These are phyloP conservation scores for Geotrupes spiniger DNA, from an alignment of 2,888 invertebrate species.

Conservation along the genomic window DNA sequence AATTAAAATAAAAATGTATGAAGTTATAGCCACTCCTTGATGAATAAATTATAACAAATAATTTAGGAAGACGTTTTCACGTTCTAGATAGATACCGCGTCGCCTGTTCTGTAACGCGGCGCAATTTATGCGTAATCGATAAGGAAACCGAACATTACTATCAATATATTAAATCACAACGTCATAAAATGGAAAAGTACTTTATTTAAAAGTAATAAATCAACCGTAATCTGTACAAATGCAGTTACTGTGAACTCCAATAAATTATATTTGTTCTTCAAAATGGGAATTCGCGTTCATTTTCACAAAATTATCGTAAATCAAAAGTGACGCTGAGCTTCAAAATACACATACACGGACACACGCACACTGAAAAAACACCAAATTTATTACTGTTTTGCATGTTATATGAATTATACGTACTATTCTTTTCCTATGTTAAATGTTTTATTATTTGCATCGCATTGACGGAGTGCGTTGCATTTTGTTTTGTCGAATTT, in stretches of 20 bases:
- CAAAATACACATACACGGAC: slow-evolving; percentile 40
- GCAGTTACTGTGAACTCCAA: slow-evolving; percentile 34
- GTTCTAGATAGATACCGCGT: too few species aligned
- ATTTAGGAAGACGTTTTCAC: too few species aligned
- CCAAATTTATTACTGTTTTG: slow-evolving; percentile 21
- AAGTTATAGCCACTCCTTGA: too few species aligned
- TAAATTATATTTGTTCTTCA: slow-evolving; percentile 49
- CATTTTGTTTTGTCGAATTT: too few species aligned
- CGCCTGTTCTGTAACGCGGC: slow-evolving; percentile 1
- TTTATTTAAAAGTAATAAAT: slow-evolving; percentile 34
- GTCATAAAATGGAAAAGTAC: slow-evolving; percentile 27
- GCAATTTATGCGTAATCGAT: slow-evolving; percentile 24
- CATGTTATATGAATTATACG: slow-evolving; percentile 14
- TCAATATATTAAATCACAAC: slow-evolving; percentile 24
- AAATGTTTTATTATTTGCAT: slow-evolving; percentile 1
- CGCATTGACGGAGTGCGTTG: neutral
- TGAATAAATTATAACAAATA: too few species aligned
- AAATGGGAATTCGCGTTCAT: slow-evolving; percentile 49
- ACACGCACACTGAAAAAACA: slow-evolving; percentile 15
- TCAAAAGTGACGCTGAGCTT: slow-evolving; percentile 48
- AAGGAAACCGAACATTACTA: slow-evolving; percentile 19
- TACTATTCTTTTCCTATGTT: neutral
- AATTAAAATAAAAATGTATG: too few species aligned
- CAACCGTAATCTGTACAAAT: slow-evolving; percentile 34
- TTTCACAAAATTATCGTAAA: slow-evolving; percentile 51